Conservation (phyloP, 2,888 invertebrate genomes). For the Ornithoptera alexandrae region DNA sequence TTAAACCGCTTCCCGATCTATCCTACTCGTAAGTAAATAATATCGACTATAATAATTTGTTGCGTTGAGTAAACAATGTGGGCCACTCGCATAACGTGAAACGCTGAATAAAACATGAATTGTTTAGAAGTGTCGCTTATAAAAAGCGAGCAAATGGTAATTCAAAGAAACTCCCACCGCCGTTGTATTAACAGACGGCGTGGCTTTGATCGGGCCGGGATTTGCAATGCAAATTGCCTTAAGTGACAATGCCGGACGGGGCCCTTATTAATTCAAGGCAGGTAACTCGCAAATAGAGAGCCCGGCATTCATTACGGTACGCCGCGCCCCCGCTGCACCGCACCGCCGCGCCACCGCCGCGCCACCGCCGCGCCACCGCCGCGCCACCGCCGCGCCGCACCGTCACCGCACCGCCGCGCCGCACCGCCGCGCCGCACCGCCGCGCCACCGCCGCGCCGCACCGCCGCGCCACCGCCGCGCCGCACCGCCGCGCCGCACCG, state of each 20-base stretch:
- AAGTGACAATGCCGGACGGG: conserved; percentile 22
- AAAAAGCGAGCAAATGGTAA: conserved; percentile 11
- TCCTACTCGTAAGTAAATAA: too few relatives aligned
- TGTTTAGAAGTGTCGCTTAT: not conserved
- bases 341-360: too few relatives aligned
- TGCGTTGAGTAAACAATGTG: not conserved
- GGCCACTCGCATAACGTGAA: not conserved
- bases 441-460: too few relatives aligned
- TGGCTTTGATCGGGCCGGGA: conserved; percentile 11
- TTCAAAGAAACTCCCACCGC: conserved; percentile 16
- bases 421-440: too few relatives aligned
- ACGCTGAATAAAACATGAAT: conserved; percentile 1
- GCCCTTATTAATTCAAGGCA: conserved; percentile 24
- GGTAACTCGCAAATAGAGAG: conserved; percentile 20
- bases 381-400: too few relatives aligned
- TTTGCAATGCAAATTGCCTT: conserved; percentile 21
- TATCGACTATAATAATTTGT: too few relatives aligned
- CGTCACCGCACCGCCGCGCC: too few relatives aligned
- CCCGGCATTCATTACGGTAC: conserved; percentile 9
- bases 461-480: too few relatives aligned
- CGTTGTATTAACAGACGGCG: conserved; percentile 17
- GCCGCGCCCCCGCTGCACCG: too few relatives aligned
- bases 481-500: too few relatives aligned
- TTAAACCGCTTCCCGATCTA: too few relatives aligned
- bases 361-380: too few relatives aligned